Evolutionary conservation across 1,140 invertebrate genomes (phyloP), one percentile per base, ranked within the genome.

Genomic region (Acromyrmex heyeri): DNA sequence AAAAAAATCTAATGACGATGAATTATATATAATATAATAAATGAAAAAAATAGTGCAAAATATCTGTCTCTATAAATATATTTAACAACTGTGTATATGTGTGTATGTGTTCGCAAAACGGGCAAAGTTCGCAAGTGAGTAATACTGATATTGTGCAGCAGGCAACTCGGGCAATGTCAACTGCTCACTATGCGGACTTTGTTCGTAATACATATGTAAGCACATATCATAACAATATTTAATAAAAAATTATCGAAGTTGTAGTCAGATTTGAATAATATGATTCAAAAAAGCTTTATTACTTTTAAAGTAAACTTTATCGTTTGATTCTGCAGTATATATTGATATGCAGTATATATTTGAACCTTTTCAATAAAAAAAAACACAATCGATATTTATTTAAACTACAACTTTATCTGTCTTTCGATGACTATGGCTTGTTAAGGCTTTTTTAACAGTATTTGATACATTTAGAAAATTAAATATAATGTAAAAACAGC

Each of bases 401-500:
- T 64, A 14, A 64, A 16, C 62, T 64, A 34, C 16, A 7, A 64
- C 27, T 64, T 64, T 64, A 64, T 64, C 62, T 64, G 6, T 64
- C 27, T 64, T 64, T 64, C 3, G 7, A 34, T 64, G 61, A 16
- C 3, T 27, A 34, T 30, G 16, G 27, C 62, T n/a, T 64, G 7
- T 64, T 64, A 34, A 27, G 27, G 27, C 16, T 16, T 7, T 64
- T 64, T 64, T 64, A 64, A 34, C 16, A 24, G 1, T 27, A 24
- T 24, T 24, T 62, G 61, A 62, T 62, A 5, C 24, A 16, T 64
- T 64, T 27, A 16, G 27, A 18, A 64, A 10, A 64, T 64, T 64
- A 64, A 64, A 12, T 64, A 18, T 64, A 64, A 64, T 64, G 7
- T 64, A 64, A 64, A 64, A 64, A 64, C 3, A 34, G 7, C 16